Base-by-base conservation (phyloP, 2,113 vertebrate species). In the Pontoporia blainvillei region DNA sequence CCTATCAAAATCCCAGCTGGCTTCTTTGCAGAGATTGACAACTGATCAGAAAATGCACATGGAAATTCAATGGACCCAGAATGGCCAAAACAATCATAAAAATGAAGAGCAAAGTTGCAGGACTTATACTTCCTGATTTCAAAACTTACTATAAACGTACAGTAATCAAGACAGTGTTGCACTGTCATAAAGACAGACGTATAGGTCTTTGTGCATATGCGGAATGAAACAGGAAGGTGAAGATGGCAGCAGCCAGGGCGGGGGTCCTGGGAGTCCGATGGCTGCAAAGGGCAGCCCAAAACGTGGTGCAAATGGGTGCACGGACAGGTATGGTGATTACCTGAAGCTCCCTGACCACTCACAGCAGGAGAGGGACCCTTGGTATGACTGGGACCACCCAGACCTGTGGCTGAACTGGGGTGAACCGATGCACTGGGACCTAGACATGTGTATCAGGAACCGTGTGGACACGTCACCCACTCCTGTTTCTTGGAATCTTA, bases 321-420 rank as follows among this genome's bases (percentile, higher is more conserved):
- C 98, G 98, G 71, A 98, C 99, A 98, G 99, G 99, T 99, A 90
- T 91, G 99, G 99, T 5, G 99, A 99, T 97, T 99, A 99, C 97
- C 99, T 99, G 0, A 99, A 99, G 94, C 99, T 99, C 5, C 99
- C 99, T 36, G 41, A 99, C 3, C 98, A 97, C 96, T 99, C 99
- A 49, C 98, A 98, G 31, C 99, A 99, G 0, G 99, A 99, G 98
- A 99, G 99, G 98, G 99, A 99, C 96, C 99, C 99, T 1, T 99
- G 99, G 99, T 99, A 99, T 98, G 6, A 98, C 1, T 99, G 99
- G 99, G 99, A 99, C 98, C 98, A 99, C 73, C 96, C 97, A 25
- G 99, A 99, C 39, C 52, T 99, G 95, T 99, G 99, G 96, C 98
- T 99, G 86, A 99, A 99, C 98, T 99, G 99, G 99, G 99, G 99